These are phyloP conservation scores for Myotis myotis DNA, from an alignment of 2,797 vertebrate species.

Conservation along the genomic window DNA sequence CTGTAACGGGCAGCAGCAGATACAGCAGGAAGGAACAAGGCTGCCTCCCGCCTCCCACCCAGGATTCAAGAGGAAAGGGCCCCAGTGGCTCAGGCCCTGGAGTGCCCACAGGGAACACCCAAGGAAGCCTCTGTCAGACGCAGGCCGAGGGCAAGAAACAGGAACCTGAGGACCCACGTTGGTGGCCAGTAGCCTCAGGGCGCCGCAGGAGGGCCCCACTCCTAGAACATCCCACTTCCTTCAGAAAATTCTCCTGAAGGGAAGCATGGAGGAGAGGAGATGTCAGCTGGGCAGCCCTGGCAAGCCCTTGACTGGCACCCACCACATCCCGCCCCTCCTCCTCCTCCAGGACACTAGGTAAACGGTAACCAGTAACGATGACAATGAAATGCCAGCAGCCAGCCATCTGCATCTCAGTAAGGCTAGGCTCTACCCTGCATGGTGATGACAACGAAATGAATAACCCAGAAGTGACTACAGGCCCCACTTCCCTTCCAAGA, in stretches of 20 bases:
- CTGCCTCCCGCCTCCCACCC: neutral
- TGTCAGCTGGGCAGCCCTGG: neutral
- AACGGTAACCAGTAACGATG: rapidly evolving
- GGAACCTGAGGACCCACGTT: neutral
- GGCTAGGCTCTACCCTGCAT: neutral
- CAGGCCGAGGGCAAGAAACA: neutral
- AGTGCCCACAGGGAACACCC: neutral
- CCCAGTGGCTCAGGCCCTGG: neutral
- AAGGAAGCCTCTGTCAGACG: neutral
- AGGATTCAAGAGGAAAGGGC: neutral
- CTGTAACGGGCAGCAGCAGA: rapidly evolving
- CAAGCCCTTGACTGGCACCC: neutral
- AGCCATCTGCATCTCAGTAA: rapidly evolving
- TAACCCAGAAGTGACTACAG: neutral
- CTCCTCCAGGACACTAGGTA: rapidly evolving
- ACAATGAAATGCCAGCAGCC: neutral
- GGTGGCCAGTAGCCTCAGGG: neutral
- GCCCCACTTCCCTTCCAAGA: neutral
- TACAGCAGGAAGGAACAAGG: neutral
- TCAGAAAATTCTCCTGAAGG: neutral
- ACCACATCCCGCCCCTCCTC: neutral
- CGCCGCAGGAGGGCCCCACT: neutral
- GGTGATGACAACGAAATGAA: neutral
- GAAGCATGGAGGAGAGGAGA: neutral
- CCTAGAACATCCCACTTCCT: neutral